Conservation (phyloP, 2,888 invertebrate genomes). For the Parnassius smintheus region DNA sequence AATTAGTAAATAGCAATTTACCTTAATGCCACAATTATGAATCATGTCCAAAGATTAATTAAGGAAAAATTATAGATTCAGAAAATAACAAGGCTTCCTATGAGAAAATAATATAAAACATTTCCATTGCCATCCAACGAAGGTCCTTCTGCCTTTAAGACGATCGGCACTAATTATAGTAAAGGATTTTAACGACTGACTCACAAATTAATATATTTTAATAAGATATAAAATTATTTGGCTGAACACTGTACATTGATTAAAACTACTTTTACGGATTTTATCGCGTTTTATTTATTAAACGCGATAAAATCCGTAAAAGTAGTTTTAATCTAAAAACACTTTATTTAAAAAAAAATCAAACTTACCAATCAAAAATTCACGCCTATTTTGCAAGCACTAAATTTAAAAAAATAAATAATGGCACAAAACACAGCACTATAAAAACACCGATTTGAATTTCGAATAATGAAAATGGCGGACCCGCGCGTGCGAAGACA, state of each 20-base stretch:
- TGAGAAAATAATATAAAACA: background rate
- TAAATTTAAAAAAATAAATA: conserved; percentile 28
- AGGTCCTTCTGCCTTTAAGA: conserved; percentile 13
- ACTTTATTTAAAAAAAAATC: no score
- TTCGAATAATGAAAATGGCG: conserved; percentile 34
- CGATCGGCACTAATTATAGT: conserved; percentile 8
- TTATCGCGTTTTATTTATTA: no score
- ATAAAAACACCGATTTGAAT: conserved; percentile 38
- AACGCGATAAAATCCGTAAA: no score
- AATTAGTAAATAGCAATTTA: background rate
- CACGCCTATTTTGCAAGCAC: conserved; percentile 17
- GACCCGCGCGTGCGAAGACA: conserved; percentile 43
- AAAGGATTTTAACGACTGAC: conserved; percentile 2
- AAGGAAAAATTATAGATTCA: background rate
- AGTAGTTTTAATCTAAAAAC: background rate
- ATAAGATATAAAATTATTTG: background rate
- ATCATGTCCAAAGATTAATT: background rate
- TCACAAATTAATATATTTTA: conserved; percentile 6
- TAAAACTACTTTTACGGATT: no score
- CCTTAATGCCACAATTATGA: background rate
- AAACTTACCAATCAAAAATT: conserved; percentile 15
- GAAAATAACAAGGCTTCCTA: background rate
- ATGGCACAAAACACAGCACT: conserved; percentile 43
- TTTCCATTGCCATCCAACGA: conserved; percentile 9
- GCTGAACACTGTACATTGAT: background rate